Evolutionary conservation across 2,797 vertebrate genomes (phyloP).

Genomic region (Xyrichtys novacula): DNA sequence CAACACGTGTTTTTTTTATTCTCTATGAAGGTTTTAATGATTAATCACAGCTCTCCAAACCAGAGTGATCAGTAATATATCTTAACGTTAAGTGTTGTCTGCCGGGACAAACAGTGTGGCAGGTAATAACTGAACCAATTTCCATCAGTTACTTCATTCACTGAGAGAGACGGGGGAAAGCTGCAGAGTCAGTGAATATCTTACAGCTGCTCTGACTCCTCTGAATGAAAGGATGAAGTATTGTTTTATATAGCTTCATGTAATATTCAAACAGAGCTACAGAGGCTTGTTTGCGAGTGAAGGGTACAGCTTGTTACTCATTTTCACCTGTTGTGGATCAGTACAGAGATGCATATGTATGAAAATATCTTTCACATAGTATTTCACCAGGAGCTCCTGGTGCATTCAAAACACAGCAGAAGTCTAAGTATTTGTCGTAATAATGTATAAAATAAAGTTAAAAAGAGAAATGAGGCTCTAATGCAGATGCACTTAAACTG

Average conservation of each 20-base stretch:
- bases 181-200: neutral
- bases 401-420: too few relatives aligned
- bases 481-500: too few relatives aligned
- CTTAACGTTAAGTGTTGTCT: neutral
- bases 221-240: neutral
- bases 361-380: too few relatives aligned
- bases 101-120: neutral
- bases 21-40: neutral
- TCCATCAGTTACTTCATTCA: neutral
- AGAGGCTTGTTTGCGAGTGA: neutral
- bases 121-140: neutral
- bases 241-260: slow-evolving; percentile 6
- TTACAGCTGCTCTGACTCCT: neutral
- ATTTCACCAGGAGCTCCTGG: too few relatives aligned
- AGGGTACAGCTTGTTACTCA: neutral
- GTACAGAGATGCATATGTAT: too few relatives aligned
- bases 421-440: too few relatives aligned
- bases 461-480: too few relatives aligned
- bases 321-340: neutral
- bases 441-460: too few relatives aligned
- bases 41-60: neutral
- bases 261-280: slow-evolving; percentile 3
- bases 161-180: neutral
- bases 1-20: too few relatives aligned
- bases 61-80: slow-evolving; percentile 2